Base-by-base conservation (phyloP, 2,797 vertebrate species). In the Delichon dasypus region DNA sequence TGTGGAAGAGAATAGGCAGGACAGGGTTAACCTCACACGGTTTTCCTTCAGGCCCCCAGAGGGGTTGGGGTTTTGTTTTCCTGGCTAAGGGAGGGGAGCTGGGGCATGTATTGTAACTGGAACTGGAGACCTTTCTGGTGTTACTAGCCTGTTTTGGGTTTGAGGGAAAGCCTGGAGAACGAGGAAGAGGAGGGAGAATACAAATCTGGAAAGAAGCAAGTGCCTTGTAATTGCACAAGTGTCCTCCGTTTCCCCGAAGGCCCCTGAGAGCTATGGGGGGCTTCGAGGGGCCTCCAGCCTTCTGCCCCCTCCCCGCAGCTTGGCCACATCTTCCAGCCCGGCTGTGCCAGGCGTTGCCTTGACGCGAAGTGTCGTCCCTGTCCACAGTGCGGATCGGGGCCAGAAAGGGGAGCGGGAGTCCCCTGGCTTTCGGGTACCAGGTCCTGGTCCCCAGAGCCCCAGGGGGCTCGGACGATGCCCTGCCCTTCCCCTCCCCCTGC, bases 11-110 rank as follows among this genome's bases (percentile, higher is more conserved):
- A 85, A 45, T 48, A 83, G 90, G 30, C 84, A 95, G 73, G 87
- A 94, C 76, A 95, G 93, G 90, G 91, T 93, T 94, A 94, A 97
- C 29, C 26, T 67, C 23, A 2, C 45, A 68, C 72, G 62, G 36
- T 71, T 73, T 92, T 93, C 21, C 73, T 85, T 75, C 87, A 85
- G 72, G 74, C 84, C 79, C 85, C 91, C 80, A 77, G 78, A 92
- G 94, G 85, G 86, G 66, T 76, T 93, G 38, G 40, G 93, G 91
- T 93, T 97, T 97, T 94, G 81, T 94, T 92, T 89, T 64, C 73
- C 80, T 79, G 86, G 67, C 58, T 93, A 13, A 91, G 85, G 62
- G 85, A 90, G 85, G 68, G 36, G 72, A 84, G 34, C 85, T 77
- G 81, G 88, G 72, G 61, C 78, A 25, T 5, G 13, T 57, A 72